Conservation (phyloP, 2,797 vertebrate genomes). For the Aldrovandia affinis region DNA sequence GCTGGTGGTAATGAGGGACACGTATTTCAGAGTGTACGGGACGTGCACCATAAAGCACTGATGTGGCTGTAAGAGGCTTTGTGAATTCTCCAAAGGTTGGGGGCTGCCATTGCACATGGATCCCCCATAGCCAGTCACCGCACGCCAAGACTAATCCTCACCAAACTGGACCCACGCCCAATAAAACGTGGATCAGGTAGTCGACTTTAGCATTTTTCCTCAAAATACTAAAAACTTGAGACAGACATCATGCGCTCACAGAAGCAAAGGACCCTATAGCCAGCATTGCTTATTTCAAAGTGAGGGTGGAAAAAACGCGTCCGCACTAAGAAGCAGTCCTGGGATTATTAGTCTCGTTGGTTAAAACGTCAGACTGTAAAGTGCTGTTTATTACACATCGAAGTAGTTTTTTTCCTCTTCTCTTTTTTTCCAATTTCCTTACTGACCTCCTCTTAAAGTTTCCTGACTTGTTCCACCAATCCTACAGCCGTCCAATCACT, state of each 20-base stretch:
- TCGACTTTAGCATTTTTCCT: background rate
- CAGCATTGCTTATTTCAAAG: background rate
- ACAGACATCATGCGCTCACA: background rate
- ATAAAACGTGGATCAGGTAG: background rate
- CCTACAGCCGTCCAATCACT: conserved; percentile 61
- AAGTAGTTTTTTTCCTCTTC: conserved; percentile 47
- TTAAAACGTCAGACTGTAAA: conserved; percentile 66
- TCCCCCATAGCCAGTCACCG: conserved; percentile 40
- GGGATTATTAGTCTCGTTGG: background rate
- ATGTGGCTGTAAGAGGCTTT: conserved; percentile 36
- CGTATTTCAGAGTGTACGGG: background rate
- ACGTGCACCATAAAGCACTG: conserved; percentile 31
- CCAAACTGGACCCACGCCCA: conserved; percentile 39
- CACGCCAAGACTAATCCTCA: conserved; percentile 37
- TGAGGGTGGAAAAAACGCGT: background rate
- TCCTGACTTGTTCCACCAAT: conserved; percentile 63
- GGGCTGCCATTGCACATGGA: conserved; percentile 47
- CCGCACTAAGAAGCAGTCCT: background rate
- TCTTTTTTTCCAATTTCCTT: background rate
- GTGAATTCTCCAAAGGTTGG: conserved; percentile 49
- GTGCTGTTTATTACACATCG: conserved; percentile 73
- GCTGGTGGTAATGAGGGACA: conserved; percentile 2
- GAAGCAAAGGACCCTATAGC: background rate
- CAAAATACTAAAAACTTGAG: background rate
- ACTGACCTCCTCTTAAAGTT: conserved; percentile 49